phyloP scores from a whole-genome alignment of 1,140 invertebrate genomes.

The Lutraria rhynchaena region DNA sequence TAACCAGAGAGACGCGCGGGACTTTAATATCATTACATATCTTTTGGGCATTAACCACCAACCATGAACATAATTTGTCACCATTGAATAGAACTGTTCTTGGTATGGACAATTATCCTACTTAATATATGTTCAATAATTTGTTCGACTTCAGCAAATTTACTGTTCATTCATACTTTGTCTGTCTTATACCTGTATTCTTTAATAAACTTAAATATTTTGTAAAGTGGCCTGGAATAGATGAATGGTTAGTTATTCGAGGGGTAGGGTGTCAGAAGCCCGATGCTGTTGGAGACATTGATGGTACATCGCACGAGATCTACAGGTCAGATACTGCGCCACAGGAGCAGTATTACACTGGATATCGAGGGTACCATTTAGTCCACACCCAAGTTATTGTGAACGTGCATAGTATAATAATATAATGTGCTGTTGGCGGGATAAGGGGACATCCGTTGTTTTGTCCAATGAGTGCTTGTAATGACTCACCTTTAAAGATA shows the following conservation, averaged over 20 bases:
- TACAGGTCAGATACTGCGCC: constrained; percentile 39
- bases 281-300: constrained; percentile 17
- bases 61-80: background rate
- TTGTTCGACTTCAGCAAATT: constrained; percentile 3
- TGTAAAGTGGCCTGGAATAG: constrained; percentile 5
- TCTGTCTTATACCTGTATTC: constrained; percentile 12
- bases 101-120: constrained; percentile 23
- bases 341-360: constrained; percentile 49
- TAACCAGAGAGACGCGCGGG: constrained; percentile 11
- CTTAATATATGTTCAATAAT: background rate
- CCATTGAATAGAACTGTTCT: background rate
- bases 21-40: background rate
- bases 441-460: no score
- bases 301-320: constrained; percentile 49
- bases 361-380: constrained; percentile 9
- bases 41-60: background rate
- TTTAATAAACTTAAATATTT: background rate
- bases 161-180: constrained; percentile 18
- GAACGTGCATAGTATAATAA: no score
- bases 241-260: constrained; percentile 4
- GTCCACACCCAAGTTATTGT: constrained; percentile 54
- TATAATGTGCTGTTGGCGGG: no score
- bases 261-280: background rate
- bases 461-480: no score
- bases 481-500: no score